These are phyloP conservation scores for Antheraea pernyi DNA, from an alignment of 1,140 invertebrate species.

Conservation along the genomic window DNA sequence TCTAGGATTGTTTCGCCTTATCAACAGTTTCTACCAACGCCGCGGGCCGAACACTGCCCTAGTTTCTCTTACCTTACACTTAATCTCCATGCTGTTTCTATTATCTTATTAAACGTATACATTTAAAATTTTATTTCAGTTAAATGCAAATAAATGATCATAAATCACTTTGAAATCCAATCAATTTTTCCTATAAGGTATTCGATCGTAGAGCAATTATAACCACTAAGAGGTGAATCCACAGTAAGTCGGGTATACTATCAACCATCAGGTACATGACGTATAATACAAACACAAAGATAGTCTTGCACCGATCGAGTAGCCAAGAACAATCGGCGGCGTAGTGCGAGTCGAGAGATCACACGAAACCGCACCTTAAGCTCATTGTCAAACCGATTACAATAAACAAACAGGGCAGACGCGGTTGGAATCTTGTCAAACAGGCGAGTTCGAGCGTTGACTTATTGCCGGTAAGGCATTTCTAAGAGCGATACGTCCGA, in stretches of 20 bases:
- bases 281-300: conserved; percentile 75
- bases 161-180: conserved; percentile 4
- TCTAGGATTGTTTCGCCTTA: conserved; percentile 55
- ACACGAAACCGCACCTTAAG: conserved; percentile 79
- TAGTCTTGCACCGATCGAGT: conserved; percentile 53
- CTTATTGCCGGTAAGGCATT: conserved; percentile 78
- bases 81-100: neutral
- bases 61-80: neutral
- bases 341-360: conserved; percentile 64
- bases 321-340: conserved; percentile 70
- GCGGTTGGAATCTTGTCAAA: conserved; percentile 79
- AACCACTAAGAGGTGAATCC: conserved; percentile 73
- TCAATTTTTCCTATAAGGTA: conserved; percentile 25
- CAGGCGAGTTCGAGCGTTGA: conserved; percentile 77
- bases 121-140: neutral
- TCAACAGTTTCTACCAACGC: neutral
- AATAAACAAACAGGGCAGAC: conserved; percentile 79
- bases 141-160: neutral
- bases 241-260: conserved; percentile 60
- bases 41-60: neutral
- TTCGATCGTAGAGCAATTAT: conserved; percentile 70
- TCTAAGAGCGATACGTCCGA: conserved; percentile 40
- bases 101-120: neutral
- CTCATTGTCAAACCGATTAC: conserved; percentile 79
- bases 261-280: conserved; percentile 52